Conservation (phyloP, 1,140 invertebrate species). For the Fopius arisanus region DNA sequence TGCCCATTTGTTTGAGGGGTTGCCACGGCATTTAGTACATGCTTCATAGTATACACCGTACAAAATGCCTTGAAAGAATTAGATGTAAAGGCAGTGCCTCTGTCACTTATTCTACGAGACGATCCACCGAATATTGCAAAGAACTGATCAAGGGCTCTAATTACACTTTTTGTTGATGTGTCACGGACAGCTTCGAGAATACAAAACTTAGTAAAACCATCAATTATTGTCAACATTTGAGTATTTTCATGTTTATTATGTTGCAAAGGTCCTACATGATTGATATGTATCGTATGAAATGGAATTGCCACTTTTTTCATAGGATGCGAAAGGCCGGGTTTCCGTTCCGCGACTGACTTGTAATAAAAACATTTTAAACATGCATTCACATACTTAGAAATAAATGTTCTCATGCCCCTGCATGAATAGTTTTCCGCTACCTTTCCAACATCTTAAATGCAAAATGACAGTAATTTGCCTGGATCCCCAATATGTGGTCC, state of each 20-base stretch:
- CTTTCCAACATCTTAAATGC: slow-evolving; percentile 40
- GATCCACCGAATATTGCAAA: slow-evolving; percentile 42
- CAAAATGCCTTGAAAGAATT: slow-evolving; percentile 35
- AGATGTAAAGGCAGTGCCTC: slow-evolving; percentile 42
- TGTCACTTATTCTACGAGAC: slow-evolving; percentile 46
- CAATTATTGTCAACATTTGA: slow-evolving; percentile 35
- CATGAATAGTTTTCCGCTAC: slow-evolving; percentile 42
- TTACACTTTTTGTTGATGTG: slow-evolving; percentile 29
- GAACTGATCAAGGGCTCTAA: slow-evolving; percentile 27
- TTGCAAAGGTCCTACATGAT: slow-evolving; percentile 42
- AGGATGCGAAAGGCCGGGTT: slow-evolving; percentile 38
- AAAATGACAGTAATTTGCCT: no score
- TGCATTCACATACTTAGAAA: slow-evolving; percentile 29
- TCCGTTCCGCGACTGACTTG: slow-evolving; percentile 20
- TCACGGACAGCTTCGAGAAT: slow-evolving; percentile 43
- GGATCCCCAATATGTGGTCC: no score
- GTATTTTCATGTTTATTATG: slow-evolving; percentile 33
- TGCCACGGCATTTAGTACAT: slow-evolving; percentile 44
- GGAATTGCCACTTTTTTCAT: slow-evolving; percentile 42
- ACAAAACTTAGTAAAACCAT: slow-evolving; percentile 46
- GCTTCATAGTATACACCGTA: slow-evolving; percentile 34
- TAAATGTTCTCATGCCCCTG: slow-evolving; percentile 25
- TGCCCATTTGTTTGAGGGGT: slow-evolving; percentile 49
- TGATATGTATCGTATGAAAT: slow-evolving; percentile 46
- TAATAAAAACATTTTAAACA: slow-evolving; percentile 12